Conservation (phyloP, 2,888 invertebrate species). For the Trypoxylon attenuatum region DNA sequence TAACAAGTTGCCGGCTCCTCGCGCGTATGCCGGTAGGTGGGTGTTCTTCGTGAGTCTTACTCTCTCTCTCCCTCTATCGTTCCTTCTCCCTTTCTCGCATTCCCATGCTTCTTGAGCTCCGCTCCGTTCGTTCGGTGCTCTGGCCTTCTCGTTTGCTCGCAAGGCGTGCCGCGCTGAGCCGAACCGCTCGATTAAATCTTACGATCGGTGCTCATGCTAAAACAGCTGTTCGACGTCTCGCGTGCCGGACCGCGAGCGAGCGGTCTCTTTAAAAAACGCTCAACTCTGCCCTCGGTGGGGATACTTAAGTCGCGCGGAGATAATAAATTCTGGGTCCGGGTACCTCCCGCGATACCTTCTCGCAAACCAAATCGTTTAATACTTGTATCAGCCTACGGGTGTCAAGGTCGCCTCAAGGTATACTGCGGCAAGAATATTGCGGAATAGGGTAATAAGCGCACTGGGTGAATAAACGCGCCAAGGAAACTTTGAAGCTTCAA, state of each 20-base stretch:
- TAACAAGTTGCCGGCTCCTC: conserved; percentile 70
- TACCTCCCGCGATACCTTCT: too few relatives aligned
- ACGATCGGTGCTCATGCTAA: conserved; percentile 35
- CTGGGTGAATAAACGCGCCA: too few relatives aligned
- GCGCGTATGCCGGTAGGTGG: conserved; percentile 56
- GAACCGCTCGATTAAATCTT: conserved; percentile 41
- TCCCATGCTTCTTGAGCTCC: too few relatives aligned
- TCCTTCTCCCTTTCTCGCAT: conserved; percentile 18
- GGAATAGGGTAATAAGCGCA: too few relatives aligned
- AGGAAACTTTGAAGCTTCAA: too few relatives aligned
- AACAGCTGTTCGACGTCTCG: conserved; percentile 37
- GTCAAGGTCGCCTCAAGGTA: too few relatives aligned
- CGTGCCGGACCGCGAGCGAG: conserved; percentile 11
- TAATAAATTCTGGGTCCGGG: background rate
- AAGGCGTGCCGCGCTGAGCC: conserved; percentile 9
- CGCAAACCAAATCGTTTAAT: too few relatives aligned
- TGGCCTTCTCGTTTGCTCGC: background rate
- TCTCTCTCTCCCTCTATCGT: background rate
- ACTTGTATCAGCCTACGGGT: too few relatives aligned
- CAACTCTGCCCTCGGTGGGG: background rate
- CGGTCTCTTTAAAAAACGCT: background rate
- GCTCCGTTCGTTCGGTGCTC: too few relatives aligned
- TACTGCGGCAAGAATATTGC: too few relatives aligned
- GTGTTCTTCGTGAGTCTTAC: conserved; percentile 27
- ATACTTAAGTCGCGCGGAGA: background rate